Percentiles rank a stretch among this genome's conserved stretches.
These are phyloP conservation scores for Tachystola acroxantha DNA, from an alignment of 2,888 invertebrate species.

Conservation along the genomic window DNA sequence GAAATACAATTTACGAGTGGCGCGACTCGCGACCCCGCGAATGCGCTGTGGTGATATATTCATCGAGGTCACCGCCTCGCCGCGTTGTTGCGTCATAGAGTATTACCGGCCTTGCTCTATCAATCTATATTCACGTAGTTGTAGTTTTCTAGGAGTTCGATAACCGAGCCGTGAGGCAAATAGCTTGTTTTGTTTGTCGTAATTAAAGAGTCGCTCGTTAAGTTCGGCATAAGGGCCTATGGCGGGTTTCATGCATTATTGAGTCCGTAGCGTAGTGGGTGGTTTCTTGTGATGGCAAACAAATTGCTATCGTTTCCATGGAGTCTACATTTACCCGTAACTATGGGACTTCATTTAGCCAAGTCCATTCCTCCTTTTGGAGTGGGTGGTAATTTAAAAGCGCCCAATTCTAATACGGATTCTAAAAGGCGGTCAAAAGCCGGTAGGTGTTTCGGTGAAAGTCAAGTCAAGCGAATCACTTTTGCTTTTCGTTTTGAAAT, in stretches of 20 bases:
- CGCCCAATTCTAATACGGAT: neutral
- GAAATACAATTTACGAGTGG: slow-evolving; percentile 60
- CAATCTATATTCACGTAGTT: slow-evolving; percentile 31
- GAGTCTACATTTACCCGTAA: slow-evolving; percentile 35
- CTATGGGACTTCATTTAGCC: slow-evolving; percentile 8
- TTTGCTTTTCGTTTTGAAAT: slow-evolving; percentile 4
- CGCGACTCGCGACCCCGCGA: slow-evolving; percentile 44
- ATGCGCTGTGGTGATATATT: slow-evolving; percentile 42
- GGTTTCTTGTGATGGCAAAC: slow-evolving; percentile 43
- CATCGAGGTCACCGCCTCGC: slow-evolving; percentile 54
- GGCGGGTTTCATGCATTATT: slow-evolving; percentile 60
- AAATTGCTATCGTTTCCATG: slow-evolving; percentile 64
- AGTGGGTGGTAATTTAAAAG: neutral
- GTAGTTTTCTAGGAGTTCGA: slow-evolving; percentile 50
- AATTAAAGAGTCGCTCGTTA: slow-evolving; percentile 52
- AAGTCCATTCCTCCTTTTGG: neutral
- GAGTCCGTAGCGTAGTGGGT: slow-evolving; percentile 39
- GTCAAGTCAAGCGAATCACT: slow-evolving; percentile 1
- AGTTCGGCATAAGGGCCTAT: slow-evolving; percentile 30
- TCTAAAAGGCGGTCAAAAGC: neutral
- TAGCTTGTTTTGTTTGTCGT: slow-evolving; percentile 40
- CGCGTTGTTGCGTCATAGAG: slow-evolving; percentile 48
- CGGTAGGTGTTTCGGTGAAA: slow-evolving; percentile 1
- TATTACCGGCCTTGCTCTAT: slow-evolving; percentile 46
- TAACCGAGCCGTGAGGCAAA: slow-evolving; percentile 58